Evolutionary conservation across 1,140 invertebrate species (phyloP), one percentile per base, ranked within the genome.

Genomic region (Zaprionus camerounensis): DNA sequence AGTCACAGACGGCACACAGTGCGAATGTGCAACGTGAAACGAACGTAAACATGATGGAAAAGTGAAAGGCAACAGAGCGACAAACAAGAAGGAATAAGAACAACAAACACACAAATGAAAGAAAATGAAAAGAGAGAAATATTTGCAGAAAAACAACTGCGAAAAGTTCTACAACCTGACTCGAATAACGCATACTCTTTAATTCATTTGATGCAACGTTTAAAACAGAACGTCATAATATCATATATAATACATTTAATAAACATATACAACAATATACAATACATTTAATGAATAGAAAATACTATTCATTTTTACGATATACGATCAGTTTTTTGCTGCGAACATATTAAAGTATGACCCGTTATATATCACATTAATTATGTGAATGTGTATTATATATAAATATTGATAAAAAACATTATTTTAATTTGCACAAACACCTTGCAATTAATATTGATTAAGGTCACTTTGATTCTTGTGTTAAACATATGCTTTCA

Each of bases 1-100:
- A 63, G 73, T 55, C 55, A 26, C 72, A 67, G 61, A 57, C 55
- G 55, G 36, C 31, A 56, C 46, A 61, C 55, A 38, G 66, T 20
- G 22, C 28, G 36, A 70, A 62, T 31, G 28, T 9, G 15, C 36
- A 70, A 62, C 41, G 28, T 15, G 15, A 44, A 63, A 20, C 38
- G 63, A 38, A 51, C 26, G 12, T 17, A 44, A 44, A 44, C 41
- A 44, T n/a, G 15, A 17, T n/a, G 15, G n/a, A n/a, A 44, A 44
- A 44, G 41, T 44, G 41, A 44, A 44, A 44, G 5, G 41, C 41
- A 34, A 57, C 28, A 56, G 31, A 31, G 41, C 41, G 41, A n/a
- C 41, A 51, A 46, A 44, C 22, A 63, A 34, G 31, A 58, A 63
- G 12, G 12, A 12, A 63, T 13, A 46, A 46, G 6, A 46, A 17